phyloP scores from a whole-genome alignment of 2,797 vertebrate species.

The Hemibagrus guttatus region DNA sequence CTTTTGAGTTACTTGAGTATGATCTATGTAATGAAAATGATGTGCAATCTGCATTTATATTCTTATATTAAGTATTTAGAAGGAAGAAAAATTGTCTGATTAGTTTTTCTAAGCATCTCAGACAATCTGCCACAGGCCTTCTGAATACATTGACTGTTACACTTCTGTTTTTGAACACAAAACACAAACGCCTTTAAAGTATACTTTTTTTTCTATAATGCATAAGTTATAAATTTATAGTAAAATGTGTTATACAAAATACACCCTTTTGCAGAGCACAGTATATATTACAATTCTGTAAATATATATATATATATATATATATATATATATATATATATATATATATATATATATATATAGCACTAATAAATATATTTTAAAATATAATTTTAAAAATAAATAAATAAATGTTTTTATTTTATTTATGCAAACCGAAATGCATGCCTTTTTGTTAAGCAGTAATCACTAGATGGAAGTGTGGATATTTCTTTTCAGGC shows the following conservation, averaged over 20 bases:
- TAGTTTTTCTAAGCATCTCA: neutral
- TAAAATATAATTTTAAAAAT: neutral
- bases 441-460: neutral
- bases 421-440: too few relatives aligned
- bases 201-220: neutral
- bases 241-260: neutral
- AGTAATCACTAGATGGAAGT: neutral
- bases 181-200: neutral
- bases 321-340: too few relatives aligned
- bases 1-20: neutral
- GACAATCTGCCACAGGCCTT: neutral
- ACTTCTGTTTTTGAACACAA: neutral
- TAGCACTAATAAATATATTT: too few relatives aligned
- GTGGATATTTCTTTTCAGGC: neutral
- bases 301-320: too few relatives aligned
- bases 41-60: neutral
- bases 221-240: neutral
- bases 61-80: neutral
- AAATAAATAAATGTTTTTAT: too few relatives aligned
- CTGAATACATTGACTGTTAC: neutral
- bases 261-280: neutral
- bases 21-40: neutral
- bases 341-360: too few relatives aligned
- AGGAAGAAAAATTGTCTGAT: neutral
- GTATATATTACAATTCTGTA: neutral